A percentile compares a stretch with the other conserved stretches of the same genome.
These are phyloP conservation scores for Micrastur ruficollis DNA, from an alignment of 2,797 vertebrate genomes.

Conservation along the genomic window DNA sequence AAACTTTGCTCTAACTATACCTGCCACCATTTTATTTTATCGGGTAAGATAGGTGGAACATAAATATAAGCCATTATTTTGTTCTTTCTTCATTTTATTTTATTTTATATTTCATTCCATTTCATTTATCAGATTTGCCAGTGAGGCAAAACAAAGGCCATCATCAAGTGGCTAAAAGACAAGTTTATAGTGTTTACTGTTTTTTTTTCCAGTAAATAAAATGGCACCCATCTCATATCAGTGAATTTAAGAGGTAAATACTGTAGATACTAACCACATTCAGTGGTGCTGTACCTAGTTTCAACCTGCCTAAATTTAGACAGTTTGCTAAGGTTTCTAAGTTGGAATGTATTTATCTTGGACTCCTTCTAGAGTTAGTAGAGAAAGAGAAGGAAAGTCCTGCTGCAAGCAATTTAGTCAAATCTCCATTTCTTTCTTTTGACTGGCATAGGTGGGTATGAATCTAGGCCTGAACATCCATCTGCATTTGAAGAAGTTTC, in stretches of 20 bases:
- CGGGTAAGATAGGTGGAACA: not conserved
- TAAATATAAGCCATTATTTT: not conserved
- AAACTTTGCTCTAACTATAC: not conserved
- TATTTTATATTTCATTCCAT: too few relatives aligned
- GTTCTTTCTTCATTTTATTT: not conserved
- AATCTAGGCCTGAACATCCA: not conserved
- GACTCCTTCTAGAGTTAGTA: not conserved
- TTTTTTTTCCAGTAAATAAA: not conserved
- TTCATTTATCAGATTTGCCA: not conserved
- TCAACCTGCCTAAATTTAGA: not conserved
- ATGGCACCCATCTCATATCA: not conserved
- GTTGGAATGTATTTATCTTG: not conserved
- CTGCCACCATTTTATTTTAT: not conserved
- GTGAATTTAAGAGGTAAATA: not conserved
- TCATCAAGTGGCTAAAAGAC: not conserved
- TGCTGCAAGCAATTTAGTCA: not conserved
- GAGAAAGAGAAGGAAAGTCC: not conserved
- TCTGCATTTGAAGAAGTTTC: not conserved
- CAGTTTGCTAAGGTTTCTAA: not conserved
- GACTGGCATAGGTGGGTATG: not conserved
- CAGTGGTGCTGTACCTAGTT: not conserved
- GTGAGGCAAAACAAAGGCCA: not conserved
- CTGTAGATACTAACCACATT: not conserved
- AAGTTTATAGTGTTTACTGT: not conserved
- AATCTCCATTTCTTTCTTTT: not conserved